Percentiles rank a stretch among this genome's conserved stretches.
Evolutionary conservation across 2,797 vertebrate species (phyloP).

Genomic region (Semotilus atromaculatus): DNA sequence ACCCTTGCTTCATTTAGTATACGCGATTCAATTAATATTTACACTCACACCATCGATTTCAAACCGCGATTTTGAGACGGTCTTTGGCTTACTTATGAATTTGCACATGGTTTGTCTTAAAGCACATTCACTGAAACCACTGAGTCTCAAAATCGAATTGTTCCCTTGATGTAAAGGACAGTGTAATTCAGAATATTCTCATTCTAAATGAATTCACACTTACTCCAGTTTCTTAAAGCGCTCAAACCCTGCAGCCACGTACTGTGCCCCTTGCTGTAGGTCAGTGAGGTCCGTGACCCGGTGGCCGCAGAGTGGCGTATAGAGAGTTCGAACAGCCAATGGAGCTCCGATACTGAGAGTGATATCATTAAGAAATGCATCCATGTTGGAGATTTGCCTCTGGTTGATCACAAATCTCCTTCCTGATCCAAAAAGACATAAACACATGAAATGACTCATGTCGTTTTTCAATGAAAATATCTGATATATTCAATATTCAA

Average conservation of each 20-base stretch:
- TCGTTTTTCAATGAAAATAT: neutral
- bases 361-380: slow-evolving; percentile 87
- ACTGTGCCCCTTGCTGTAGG: slow-evolving; percentile 82
- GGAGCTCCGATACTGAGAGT: slow-evolving; percentile 81
- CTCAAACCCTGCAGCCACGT: slow-evolving; percentile 90
- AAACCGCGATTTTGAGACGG: no score
- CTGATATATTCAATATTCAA: no score
- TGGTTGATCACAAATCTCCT: slow-evolving; percentile 86
- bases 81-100: no score
- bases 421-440: slow-evolving; percentile 64
- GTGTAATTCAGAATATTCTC: neutral
- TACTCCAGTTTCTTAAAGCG: slow-evolving; percentile 87
- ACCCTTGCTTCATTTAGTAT: no score
- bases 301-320: slow-evolving; percentile 83
- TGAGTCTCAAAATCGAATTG: neutral
- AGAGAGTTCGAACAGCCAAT: slow-evolving; percentile 85
- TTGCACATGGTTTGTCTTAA: no score
- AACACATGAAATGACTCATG: neutral
- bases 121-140: neutral
- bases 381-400: slow-evolving; percentile 82
- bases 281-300: slow-evolving; percentile 78
- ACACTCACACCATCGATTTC: no score
- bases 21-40: no score
- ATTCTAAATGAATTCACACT: slow-evolving; percentile 70
- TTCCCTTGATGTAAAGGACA: neutral